These are phyloP conservation scores for Oryzias melastigma DNA, from an alignment of 2,113 vertebrate genomes.

Conservation along the genomic window DNA sequence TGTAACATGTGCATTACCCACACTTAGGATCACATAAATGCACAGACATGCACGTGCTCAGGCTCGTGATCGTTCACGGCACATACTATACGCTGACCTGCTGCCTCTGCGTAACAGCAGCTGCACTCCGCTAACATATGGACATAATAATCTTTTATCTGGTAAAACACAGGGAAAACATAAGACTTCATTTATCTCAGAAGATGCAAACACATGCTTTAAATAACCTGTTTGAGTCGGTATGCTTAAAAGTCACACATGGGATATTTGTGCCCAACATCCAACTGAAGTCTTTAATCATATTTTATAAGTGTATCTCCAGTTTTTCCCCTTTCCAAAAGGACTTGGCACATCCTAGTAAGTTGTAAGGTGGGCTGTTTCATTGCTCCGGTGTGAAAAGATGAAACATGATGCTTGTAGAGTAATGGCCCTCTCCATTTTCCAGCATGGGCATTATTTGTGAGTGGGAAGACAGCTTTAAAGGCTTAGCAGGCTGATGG, in stretches of 20 bases:
- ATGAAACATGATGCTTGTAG: conserved; percentile 60
- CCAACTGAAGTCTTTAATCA: conserved; percentile 41
- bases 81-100: conserved; percentile 7
- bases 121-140: neutral
- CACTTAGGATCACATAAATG: conserved; percentile 50
- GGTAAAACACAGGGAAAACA: conserved; percentile 14
- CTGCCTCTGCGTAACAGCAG: conserved; percentile 9
- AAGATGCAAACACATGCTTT: conserved; percentile 22
- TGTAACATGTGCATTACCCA: conserved; percentile 45
- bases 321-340: conserved; percentile 23
- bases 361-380: conserved; percentile 48
- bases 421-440: conserved; percentile 60
- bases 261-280: conserved; percentile 29
- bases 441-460: conserved; percentile 62
- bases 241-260: conserved; percentile 43
- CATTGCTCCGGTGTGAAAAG: conserved; percentile 54
- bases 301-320: conserved; percentile 49
- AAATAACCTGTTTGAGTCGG: conserved; percentile 11
- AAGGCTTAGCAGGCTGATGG: conserved; percentile 60
- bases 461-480: conserved; percentile 68
- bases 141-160: conserved; percentile 2
- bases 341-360: conserved; percentile 48
- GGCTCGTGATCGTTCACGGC: conserved; percentile 33
- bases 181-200: conserved; percentile 26
- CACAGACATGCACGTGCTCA: conserved; percentile 33